phyloP scores from a whole-genome alignment of 2,797 vertebrate species.

The Pantherophis alleghaniensis region DNA sequence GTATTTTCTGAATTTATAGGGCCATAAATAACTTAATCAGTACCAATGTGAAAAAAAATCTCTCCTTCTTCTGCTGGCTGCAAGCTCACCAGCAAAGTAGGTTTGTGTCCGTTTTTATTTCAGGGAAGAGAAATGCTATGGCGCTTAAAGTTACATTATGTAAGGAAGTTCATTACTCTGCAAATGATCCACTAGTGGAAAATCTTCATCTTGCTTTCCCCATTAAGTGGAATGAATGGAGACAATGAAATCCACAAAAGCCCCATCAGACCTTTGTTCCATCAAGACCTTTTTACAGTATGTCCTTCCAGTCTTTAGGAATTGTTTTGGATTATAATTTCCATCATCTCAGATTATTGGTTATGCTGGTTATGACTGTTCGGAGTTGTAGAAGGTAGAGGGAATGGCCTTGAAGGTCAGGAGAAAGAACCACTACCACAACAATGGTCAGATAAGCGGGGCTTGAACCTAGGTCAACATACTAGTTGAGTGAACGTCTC shows the following conservation, averaged over 20 bases:
- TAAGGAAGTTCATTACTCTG: slow-evolving; percentile 2
- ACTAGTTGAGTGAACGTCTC: not conserved
- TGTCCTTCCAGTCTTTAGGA: not conserved
- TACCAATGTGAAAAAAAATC: slow-evolving; percentile 27
- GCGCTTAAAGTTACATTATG: not conserved
- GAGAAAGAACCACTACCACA: not conserved
- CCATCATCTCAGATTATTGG: not conserved
- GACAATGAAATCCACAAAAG: not conserved
- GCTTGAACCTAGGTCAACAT: not conserved
- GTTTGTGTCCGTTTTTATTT: not conserved
- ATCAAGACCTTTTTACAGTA: not conserved
- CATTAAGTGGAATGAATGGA: not conserved
- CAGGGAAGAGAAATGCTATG: not conserved
- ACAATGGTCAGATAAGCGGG: not conserved
- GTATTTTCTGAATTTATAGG: slow-evolving; percentile 59
- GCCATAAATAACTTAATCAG: slow-evolving; percentile 67
- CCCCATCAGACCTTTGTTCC: not conserved
- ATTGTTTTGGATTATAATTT: not conserved
- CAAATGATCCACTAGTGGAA: too few species aligned
- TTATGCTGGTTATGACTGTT: not conserved
- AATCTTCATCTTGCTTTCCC: not conserved
- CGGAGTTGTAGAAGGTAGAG: not conserved
- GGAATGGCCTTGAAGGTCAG: not conserved
- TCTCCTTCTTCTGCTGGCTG: slow-evolving; percentile 46
- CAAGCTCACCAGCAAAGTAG: slow-evolving; percentile 16